A percentile compares a stretch with the other conserved stretches of the same genome.
phyloP scores from a whole-genome alignment of 1,140 invertebrate genomes.

The Cephus cinctus region DNA sequence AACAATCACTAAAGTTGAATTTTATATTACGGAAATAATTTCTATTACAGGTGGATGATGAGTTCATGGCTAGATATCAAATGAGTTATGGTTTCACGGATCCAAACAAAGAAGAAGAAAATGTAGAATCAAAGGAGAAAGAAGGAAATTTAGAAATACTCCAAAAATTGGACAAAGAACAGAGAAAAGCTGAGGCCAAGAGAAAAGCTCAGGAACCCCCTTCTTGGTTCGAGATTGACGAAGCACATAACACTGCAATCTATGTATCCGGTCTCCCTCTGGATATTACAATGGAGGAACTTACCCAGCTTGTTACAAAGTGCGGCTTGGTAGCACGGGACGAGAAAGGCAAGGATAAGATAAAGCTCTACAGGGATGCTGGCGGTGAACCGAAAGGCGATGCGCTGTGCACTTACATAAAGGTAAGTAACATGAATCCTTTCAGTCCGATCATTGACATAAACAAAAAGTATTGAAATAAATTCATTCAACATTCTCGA shows the following conservation, averaged over 20 bases:
- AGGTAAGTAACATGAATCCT: slow-evolving; percentile 59
- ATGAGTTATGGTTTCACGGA: slow-evolving; percentile 87
- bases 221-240: slow-evolving; percentile 92
- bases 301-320: slow-evolving; percentile 91
- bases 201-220: slow-evolving; percentile 46
- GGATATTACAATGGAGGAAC: slow-evolving; percentile 87
- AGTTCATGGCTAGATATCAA: slow-evolving; percentile 95
- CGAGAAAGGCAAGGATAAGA: slow-evolving; percentile 81
- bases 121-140: slow-evolving; percentile 39
- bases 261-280: slow-evolving; percentile 92
- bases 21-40: slow-evolving; percentile 7
- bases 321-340: slow-evolving; percentile 95
- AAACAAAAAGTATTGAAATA: slow-evolving; percentile 1
- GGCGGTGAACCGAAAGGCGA: slow-evolving; percentile 92
- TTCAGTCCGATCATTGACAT: slow-evolving; percentile 4
- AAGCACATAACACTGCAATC: slow-evolving; percentile 93
- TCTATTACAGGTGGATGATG: slow-evolving; percentile 80
- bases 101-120: slow-evolving; percentile 31
- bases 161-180: slow-evolving; percentile 15
- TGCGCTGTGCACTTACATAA: slow-evolving; percentile 95
- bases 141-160: slow-evolving; percentile 18
- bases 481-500: too few relatives aligned
- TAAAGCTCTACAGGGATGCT: slow-evolving; percentile 90
- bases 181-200: slow-evolving; percentile 39
- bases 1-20: slow-evolving; percentile 4